Percentiles rank a stretch among this genome's conserved stretches.
phyloP scores from a whole-genome alignment of 2,113 vertebrate species.

The Ptilonorhynchus violaceus region DNA sequence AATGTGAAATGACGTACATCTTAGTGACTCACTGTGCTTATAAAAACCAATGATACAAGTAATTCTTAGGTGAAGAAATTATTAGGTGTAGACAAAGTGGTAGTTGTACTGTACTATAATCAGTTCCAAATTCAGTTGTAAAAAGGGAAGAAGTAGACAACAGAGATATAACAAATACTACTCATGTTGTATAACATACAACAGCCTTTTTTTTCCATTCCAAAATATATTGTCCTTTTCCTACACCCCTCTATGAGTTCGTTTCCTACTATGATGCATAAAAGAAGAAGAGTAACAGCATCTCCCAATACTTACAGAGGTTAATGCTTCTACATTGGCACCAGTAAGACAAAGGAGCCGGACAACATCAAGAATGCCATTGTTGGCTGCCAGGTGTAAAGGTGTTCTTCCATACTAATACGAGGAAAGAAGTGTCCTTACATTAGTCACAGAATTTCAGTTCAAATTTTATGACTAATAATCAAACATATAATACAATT shows the following conservation, averaged over 20 bases:
- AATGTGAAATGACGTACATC: accelerated
- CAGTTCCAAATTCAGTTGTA: neutral
- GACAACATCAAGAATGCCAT: constrained; percentile 91
- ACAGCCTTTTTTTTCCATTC: neutral
- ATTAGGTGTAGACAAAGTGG: neutral
- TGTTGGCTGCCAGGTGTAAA: constrained; percentile 91
- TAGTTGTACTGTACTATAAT: neutral
- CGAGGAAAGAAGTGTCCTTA: neutral
- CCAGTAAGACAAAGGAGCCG: constrained; percentile 90
- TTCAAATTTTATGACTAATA: neutral
- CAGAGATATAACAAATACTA: neutral
- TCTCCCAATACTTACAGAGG: constrained; percentile 78
- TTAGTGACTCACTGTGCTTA: neutral
- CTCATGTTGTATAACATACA: neutral
- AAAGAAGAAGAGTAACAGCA: neutral
- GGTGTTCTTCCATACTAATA: constrained; percentile 88
- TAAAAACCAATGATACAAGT: neutral
- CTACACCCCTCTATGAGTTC: accelerated
- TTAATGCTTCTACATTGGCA: constrained; percentile 88
- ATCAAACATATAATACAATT: neutral
- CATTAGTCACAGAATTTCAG: neutral
- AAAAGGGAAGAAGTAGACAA: neutral
- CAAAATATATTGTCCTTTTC: neutral
- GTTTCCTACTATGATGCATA: neutral
- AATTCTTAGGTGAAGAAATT: neutral